Base-by-base conservation (phyloP, 2,113 vertebrate species). In the Megaptera novaeangliae region DNA sequence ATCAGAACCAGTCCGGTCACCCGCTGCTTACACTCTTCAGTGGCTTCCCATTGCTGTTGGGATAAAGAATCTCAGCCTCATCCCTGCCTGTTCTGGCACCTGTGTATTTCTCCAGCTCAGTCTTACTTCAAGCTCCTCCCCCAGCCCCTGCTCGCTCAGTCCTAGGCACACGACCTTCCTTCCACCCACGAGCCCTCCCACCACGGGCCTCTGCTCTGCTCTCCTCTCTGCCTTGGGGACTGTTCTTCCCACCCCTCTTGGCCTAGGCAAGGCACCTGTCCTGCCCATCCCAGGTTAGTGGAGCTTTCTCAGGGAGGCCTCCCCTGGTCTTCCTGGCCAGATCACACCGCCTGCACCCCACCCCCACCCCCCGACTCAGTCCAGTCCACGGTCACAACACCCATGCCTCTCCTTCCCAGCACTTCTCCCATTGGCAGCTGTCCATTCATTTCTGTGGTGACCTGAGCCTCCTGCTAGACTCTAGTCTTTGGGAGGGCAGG, bases 361-460 rank as follows among this genome's bases (percentile, higher is more conserved):
- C 25, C 2, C 14, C 59, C 15, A 17, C 49, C 29, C 31, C 52
- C 52, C 15, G 15, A 57, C 20, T 57, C 55, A 57, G 18, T 21
- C 10, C 86, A 10, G 18, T 14, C 31, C 7, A 34, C 0, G 0
- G 25, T 46, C 52, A 8, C 6, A 29, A 36, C 0, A 0, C 63
- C 74, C 41, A 8, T 0, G 4, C 5, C 34, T 27, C 17, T 52
- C 17, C 64, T 84, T 85, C 74, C 59, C 9, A 8, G 59, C 9
- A 8, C 34, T 11, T 78, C 68, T 59, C 18, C n/a, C 17, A 9
- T 5, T n/a, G 34, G 31, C 12, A 25, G 20, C 27, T 20, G 7
- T n/a, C 8, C 39, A 34, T 80, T 39, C 11, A 0, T 72, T 94
- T 57, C 71, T 31, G 27, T 11, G 89, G 25, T 4, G 13, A 61